Evolutionary conservation across 2,113 vertebrate species (phyloP).

Genomic region (Microtus richardsoni): DNA sequence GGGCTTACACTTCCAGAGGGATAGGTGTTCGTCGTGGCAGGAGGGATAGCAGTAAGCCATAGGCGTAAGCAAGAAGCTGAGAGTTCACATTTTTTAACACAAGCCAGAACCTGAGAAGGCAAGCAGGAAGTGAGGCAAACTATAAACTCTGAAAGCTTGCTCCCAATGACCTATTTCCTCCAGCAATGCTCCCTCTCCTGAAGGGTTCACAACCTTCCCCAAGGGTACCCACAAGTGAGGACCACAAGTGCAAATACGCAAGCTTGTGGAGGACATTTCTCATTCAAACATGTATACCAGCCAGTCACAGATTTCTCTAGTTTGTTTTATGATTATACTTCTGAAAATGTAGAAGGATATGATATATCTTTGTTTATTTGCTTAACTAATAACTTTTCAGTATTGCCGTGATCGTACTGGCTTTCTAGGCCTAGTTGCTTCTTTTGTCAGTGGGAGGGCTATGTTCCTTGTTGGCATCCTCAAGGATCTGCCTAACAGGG

Average conservation of each 20-base stretch:
- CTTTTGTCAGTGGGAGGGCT: not conserved
- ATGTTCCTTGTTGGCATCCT: not conserved
- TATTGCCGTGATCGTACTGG: not conserved
- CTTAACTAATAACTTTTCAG: slow-evolving; percentile 14
- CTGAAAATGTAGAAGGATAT: not conserved
- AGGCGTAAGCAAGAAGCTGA: not conserved
- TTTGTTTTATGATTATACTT: not conserved
- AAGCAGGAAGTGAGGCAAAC: not conserved
- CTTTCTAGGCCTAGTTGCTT: not conserved
- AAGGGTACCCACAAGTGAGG: not conserved
- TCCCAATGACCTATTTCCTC: too few relatives aligned
- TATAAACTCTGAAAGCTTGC: too few relatives aligned
- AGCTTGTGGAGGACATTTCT: not conserved
- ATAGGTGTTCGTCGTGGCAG: not conserved
- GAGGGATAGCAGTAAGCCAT: not conserved
- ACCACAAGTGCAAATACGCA: not conserved
- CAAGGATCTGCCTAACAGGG: not conserved
- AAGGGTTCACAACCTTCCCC: too few relatives aligned
- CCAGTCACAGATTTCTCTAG: not conserved
- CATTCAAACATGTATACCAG: too few relatives aligned
- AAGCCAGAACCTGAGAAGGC: not conserved
- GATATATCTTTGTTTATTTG: not conserved
- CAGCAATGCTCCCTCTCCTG: not conserved
- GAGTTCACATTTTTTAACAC: not conserved
- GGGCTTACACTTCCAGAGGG: not conserved